Evolutionary conservation across 2,797 vertebrate species (phyloP), one percentile per base, ranked within the genome.

Genomic region (Petrocephalus sullivani): DNA sequence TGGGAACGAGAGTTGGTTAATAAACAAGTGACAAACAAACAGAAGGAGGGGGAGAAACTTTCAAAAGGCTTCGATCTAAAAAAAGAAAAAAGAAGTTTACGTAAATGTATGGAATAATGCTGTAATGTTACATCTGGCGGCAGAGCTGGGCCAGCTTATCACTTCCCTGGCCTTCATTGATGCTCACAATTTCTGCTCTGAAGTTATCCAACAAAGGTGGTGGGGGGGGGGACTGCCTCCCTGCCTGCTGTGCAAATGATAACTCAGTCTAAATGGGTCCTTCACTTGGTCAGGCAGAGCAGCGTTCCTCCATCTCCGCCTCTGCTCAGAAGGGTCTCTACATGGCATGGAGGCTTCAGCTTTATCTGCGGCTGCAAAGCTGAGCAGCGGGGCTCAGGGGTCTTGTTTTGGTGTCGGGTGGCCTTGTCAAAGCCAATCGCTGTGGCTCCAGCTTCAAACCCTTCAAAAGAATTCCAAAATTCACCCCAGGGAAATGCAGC

Each of bases 1-100:
- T 60, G 5, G 61, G 89, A 91, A 57, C 6, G 89, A 92, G 95
- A 93, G 94, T 93, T 93, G 91, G 91, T 92, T 92, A 93, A 96
- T 95, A 96, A 96, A 95, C 94, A 96, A 95, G 93, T 90, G 90
- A 91, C 90, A 92, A 89, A 91, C 93, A 93, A 91, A 91, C 91
- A 92, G 91, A 91, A 91, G 91, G 90, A 91, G 88, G 61, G 64
- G 90, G 91, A 83, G 60, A 90, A 90, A 92, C 12, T 91, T 91
- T 89, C 92, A 92, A 46, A 89, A 89, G 83, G 89, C 94, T 96
- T 96, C 95, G 93, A 95, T 96, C 93, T 94, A 88, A 92, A 93
- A 92, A 93, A 71, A 71, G 64, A 37, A 37, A 37, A 37, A 92
- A 90, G 92, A 92, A 90, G 91, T 91, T 90, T 89, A 93, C 91